Conservation (phyloP, 2,113 vertebrate genomes). For the Actenoides hombroni region DNA sequence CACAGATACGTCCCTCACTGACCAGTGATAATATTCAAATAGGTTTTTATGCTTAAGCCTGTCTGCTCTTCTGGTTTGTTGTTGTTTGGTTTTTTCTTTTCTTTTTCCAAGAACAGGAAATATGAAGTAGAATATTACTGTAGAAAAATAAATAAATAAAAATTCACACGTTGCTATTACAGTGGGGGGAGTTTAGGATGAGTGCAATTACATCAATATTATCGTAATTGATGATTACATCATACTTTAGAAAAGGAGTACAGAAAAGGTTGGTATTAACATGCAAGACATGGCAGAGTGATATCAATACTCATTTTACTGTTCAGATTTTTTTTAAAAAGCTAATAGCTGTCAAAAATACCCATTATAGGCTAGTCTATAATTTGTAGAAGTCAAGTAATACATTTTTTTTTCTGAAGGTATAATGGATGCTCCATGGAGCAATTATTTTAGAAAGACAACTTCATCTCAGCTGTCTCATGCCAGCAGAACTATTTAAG, state of each 20-base stretch:
- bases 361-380: constrained; percentile 86
- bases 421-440: constrained; percentile 86
- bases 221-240: constrained; percentile 78
- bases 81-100: background rate
- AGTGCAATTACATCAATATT: constrained; percentile 72
- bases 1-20: background rate
- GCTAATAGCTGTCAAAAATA: constrained; percentile 87
- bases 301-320: constrained; percentile 85
- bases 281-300: constrained; percentile 74
- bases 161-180: constrained; percentile 2
- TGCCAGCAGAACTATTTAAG: constrained; percentile 86
- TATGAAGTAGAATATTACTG: background rate
- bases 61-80: background rate
- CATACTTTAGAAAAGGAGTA: constrained; percentile 67
- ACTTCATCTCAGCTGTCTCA: constrained; percentile 85
- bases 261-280: constrained; percentile 76
- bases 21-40: background rate
- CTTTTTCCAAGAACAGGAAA: background rate
- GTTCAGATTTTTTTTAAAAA: constrained; percentile 71
- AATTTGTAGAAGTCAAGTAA: constrained; percentile 88
- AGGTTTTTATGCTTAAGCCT: background rate
- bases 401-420: constrained; percentile 83
- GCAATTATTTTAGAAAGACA: constrained; percentile 89
- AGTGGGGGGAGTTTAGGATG: constrained; percentile 34
- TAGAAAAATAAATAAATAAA: constrained; percentile 11